phyloP scores from a whole-genome alignment of 2,888 invertebrate species.

The Morpho deidamia region DNA sequence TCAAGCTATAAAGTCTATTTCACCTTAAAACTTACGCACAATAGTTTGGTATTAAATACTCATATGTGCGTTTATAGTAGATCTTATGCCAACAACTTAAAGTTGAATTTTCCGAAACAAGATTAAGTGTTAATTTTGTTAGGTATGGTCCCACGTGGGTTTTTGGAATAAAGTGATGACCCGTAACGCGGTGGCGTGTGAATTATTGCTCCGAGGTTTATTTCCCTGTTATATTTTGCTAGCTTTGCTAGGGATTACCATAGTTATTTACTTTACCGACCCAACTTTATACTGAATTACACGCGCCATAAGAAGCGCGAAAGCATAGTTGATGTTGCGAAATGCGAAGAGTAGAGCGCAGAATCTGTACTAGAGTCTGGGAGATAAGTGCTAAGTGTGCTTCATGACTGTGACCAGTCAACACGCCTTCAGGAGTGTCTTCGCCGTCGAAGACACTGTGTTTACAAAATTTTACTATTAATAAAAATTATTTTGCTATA shows the following conservation, averaged over 20 bases:
- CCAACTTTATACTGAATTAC: no score
- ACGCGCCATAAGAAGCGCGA: no score
- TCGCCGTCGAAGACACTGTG: no score
- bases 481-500: no score
- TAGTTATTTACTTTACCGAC: background rate
- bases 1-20: constrained; percentile 16
- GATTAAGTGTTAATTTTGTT: background rate
- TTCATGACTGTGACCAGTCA: no score
- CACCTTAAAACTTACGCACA: background rate
- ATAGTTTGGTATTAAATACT: constrained; percentile 8
- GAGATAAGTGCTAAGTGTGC: no score
- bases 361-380: no score
- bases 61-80: background rate
- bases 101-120: background rate
- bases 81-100: background rate
- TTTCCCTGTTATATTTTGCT: constrained; percentile 13
- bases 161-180: constrained; percentile 27
- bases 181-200: constrained; percentile 24
- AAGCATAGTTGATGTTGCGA: no score
- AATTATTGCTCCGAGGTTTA: constrained; percentile 22
- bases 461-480: no score
- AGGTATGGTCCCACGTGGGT: constrained; percentile 24
- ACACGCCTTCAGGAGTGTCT: no score
- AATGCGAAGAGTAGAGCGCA: no score
- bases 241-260: constrained; percentile 8